Evolutionary conservation across 1,140 invertebrate genomes (phyloP).

Genomic region (Saccostrea cuccullata): DNA sequence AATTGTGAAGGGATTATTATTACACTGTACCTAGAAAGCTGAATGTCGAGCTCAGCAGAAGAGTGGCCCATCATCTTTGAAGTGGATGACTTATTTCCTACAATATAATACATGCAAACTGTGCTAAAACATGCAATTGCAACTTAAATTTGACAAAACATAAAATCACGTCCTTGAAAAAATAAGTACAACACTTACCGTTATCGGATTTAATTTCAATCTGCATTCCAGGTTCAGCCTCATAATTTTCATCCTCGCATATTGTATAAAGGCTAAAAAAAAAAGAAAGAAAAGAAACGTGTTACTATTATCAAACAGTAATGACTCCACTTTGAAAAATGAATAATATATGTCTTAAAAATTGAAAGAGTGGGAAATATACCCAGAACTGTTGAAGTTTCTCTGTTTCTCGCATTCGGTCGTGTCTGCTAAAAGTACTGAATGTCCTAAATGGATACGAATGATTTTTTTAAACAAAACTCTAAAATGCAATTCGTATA

Average conservation of each 20-base stretch:
- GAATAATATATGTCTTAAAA: not conserved
- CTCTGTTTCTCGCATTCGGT: not conserved
- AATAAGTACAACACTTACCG: too few relatives aligned
- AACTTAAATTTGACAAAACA: too few relatives aligned
- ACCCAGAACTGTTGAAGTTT: not conserved
- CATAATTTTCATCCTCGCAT: not conserved
- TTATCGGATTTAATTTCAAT: not conserved
- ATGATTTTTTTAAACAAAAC: too few relatives aligned
- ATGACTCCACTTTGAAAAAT: not conserved
- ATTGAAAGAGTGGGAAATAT: not conserved
- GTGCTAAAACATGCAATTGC: too few relatives aligned
- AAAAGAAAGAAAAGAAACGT: not conserved
- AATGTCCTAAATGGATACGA: too few relatives aligned
- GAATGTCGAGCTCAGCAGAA: not conserved
- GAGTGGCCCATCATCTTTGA: not conserved
- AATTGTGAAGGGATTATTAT: not conserved
- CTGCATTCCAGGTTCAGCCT: not conserved
- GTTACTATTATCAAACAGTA: too few relatives aligned
- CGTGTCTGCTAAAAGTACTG: too few relatives aligned
- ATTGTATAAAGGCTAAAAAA: not conserved
- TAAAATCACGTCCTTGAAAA: too few relatives aligned
- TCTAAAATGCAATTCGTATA: too few relatives aligned
- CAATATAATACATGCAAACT: not conserved
- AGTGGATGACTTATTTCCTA: not conserved
- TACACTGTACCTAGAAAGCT: not conserved